A percentile compares a stretch with the other conserved stretches of the same genome.
These are phyloP conservation scores for Pogonomyrmex californicus DNA, from an alignment of 1,140 invertebrate species.

Conservation along the genomic window DNA sequence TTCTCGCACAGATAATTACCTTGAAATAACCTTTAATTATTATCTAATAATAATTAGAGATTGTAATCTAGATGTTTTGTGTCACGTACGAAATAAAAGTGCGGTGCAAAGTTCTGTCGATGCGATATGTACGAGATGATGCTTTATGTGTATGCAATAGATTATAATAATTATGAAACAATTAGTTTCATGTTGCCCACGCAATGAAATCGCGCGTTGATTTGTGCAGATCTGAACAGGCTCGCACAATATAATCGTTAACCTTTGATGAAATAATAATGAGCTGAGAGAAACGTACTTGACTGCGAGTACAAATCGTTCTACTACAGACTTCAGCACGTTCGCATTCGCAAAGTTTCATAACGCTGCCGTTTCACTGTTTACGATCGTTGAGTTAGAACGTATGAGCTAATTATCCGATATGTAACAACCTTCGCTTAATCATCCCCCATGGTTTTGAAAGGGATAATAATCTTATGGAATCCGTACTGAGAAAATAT, in stretches of 20 bases:
- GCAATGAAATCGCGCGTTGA: conserved; percentile 8
- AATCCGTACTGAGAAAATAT: conserved; percentile 32
- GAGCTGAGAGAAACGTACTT: conserved; percentile 45
- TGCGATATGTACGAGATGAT: background rate
- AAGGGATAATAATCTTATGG: conserved; percentile 7
- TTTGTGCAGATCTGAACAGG: background rate
- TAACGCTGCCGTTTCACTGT: conserved; percentile 55
- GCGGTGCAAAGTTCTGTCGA: background rate
- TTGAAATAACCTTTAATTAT: conserved; percentile 23
- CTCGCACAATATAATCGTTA: conserved; percentile 40
- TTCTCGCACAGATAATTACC: background rate
- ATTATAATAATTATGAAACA: conserved; percentile 57
- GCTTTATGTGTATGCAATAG: conserved; percentile 3
- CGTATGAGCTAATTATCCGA: conserved; percentile 49
- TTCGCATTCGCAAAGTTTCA: conserved; percentile 53
- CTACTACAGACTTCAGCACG: conserved; percentile 34
- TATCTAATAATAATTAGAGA: conserved; percentile 31
- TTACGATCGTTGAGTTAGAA: conserved; percentile 47
- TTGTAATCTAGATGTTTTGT: conserved; percentile 26
- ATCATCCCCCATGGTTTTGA: conserved; percentile 39
- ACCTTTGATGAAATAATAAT: conserved; percentile 59
- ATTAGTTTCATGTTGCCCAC: conserved; percentile 46
- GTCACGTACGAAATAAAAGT: background rate
- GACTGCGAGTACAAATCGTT: conserved; percentile 51
- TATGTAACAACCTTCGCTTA: conserved; percentile 50